phyloP scores from a whole-genome alignment of 2,797 vertebrate species.

The Tauraco hartlaubi region DNA sequence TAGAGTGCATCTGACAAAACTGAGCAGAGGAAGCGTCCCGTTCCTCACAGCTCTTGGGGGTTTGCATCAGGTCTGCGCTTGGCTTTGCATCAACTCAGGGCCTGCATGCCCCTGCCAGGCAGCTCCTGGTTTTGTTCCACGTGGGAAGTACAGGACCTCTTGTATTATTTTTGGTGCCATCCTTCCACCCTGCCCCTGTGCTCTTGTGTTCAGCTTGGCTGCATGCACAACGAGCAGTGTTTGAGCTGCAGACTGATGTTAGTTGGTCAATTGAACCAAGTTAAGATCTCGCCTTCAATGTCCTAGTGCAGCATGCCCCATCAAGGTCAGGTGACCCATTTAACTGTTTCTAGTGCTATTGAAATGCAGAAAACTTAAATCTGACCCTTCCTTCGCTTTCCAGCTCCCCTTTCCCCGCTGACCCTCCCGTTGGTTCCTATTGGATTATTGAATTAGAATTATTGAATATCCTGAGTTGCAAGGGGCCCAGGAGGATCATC shows the following conservation, averaged over 20 bases:
- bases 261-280: fast-evolving
- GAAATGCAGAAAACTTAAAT: neutral
- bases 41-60: neutral
- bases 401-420: neutral
- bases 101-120: neutral
- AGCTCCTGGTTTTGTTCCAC: neutral
- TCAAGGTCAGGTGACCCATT: neutral
- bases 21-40: neutral
- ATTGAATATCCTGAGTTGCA: no score
- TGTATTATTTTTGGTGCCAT: neutral
- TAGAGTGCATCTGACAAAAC: neutral
- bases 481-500: no score
- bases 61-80: neutral
- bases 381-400: neutral
- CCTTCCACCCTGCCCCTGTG: neutral
- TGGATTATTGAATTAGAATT: no score
- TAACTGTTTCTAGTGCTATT: neutral
- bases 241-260: neutral
- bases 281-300: neutral
- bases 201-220: neutral
- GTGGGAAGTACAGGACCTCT: neutral
- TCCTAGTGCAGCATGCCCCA: neutral
- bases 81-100: neutral
- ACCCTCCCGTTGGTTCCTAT: neutral
- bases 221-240: neutral